Percentiles rank a stretch among this genome's conserved stretches.
Evolutionary conservation across 2,113 vertebrate species (phyloP).

Genomic region (Myxocyprinus asiaticus): DNA sequence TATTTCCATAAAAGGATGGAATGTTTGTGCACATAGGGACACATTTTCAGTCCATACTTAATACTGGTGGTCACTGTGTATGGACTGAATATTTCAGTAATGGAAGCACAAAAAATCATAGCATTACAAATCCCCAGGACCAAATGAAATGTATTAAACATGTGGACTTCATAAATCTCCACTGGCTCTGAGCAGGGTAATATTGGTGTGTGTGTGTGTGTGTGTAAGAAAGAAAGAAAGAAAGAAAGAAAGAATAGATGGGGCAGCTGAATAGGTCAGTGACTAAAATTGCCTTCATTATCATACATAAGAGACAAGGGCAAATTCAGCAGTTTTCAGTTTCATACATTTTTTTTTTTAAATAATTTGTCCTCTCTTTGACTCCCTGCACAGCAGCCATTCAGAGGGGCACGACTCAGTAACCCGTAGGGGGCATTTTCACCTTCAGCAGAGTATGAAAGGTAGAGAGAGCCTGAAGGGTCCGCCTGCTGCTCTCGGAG

Average conservation of each 20-base stretch:
- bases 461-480: slow-evolving; percentile 69
- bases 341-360: not conserved
- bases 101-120: slow-evolving; percentile 64
- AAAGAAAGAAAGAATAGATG: no score
- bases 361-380: slow-evolving; percentile 21
- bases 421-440: slow-evolving; percentile 57
- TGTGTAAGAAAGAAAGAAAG: not conserved
- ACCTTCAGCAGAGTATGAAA: slow-evolving; percentile 74
- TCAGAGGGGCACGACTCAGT: slow-evolving; percentile 15
- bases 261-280: no score
- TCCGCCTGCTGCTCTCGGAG: slow-evolving; percentile 65
- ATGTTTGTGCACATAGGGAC: slow-evolving; percentile 58
- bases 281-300: slow-evolving; percentile 18
- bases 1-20: slow-evolving; percentile 59
- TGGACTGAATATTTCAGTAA: slow-evolving; percentile 59
- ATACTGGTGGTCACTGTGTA: slow-evolving; percentile 67
- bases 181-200: slow-evolving; percentile 57
- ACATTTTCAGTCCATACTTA: slow-evolving; percentile 58
- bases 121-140: slow-evolving; percentile 76
- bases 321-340: slow-evolving; percentile 12
- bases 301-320: slow-evolving; percentile 20
- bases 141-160: slow-evolving; percentile 84
- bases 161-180: slow-evolving; percentile 80
- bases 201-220: not conserved
- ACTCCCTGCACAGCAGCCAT: slow-evolving; percentile 21